Evolutionary conservation across 2,888 invertebrate genomes (phyloP).

Genomic region (Apodemia mormo): DNA sequence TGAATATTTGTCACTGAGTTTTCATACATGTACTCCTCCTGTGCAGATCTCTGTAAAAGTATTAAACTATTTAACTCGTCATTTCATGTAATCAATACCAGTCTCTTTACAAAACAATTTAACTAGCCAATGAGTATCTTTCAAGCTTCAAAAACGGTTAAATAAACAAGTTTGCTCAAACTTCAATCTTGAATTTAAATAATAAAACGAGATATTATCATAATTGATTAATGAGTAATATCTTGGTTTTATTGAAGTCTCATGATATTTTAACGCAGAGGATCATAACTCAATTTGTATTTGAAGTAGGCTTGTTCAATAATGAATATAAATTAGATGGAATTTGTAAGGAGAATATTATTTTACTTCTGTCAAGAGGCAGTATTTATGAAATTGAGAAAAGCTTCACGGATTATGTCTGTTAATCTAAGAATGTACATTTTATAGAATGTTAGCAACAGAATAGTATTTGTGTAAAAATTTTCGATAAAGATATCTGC

Average conservation of each 20-base stretch:
- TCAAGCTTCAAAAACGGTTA: neutral
- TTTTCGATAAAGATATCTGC: no score
- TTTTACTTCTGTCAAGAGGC: neutral
- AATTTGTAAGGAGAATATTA: neutral
- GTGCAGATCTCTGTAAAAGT: no score
- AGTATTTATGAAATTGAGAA: no score
- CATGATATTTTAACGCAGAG: neutral
- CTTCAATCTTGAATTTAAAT: neutral
- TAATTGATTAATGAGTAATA: neutral
- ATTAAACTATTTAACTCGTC: no score
- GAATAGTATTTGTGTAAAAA: no score
- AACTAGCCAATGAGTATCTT: neutral
- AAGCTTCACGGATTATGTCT: no score
- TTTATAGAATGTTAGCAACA: no score
- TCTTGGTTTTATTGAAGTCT: neutral
- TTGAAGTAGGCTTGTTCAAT: neutral
- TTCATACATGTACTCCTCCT: no score
- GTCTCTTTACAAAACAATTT: neutral
- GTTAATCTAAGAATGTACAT: no score
- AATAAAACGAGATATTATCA: neutral
- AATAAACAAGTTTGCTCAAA: neutral
- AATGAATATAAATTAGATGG: neutral
- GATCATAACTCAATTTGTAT: constrained; percentile 1
- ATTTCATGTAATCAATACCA: no score
- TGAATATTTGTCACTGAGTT: no score